Conservation (phyloP, 2,797 vertebrate genomes). For the Chiroxiphia lanceolata region DNA sequence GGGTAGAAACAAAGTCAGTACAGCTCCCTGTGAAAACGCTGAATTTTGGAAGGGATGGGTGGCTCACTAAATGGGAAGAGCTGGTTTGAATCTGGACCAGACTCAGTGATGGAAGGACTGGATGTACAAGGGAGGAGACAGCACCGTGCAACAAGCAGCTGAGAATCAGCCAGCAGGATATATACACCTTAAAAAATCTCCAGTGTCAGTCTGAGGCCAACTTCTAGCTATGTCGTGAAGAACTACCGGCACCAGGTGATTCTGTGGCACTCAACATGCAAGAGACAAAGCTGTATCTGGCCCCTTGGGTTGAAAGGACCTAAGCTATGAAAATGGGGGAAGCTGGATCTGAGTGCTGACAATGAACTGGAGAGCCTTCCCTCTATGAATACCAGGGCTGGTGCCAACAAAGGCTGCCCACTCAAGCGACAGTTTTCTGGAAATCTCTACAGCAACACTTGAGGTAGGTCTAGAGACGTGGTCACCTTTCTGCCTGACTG, state of each 20-base stretch:
- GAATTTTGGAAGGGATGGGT: not conserved
- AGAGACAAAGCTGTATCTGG: not conserved
- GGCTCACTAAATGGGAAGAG: not conserved
- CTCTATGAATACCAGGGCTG: not conserved
- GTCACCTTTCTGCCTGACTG: not conserved
- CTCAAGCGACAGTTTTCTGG: not conserved
- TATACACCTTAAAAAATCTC: not conserved
- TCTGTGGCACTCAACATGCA: not conserved
- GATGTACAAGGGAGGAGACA: not conserved
- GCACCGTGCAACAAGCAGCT: accelerated
- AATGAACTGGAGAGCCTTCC: not conserved
- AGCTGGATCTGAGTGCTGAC: not conserved
- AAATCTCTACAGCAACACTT: not conserved
- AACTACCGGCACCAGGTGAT: not conserved
- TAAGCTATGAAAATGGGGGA: not conserved
- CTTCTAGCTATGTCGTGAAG: not conserved
- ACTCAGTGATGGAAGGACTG: not conserved
- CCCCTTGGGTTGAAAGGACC: not conserved
- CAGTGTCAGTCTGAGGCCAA: not conserved
- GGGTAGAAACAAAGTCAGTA: not conserved
- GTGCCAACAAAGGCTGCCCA: not conserved
- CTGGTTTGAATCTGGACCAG: not conserved
- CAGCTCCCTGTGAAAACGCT: not conserved
- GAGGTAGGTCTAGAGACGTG: not conserved
- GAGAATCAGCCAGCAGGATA: not conserved